Conservation (phyloP, 2,888 invertebrate species). For the Frankliniella intonsa region DNA sequence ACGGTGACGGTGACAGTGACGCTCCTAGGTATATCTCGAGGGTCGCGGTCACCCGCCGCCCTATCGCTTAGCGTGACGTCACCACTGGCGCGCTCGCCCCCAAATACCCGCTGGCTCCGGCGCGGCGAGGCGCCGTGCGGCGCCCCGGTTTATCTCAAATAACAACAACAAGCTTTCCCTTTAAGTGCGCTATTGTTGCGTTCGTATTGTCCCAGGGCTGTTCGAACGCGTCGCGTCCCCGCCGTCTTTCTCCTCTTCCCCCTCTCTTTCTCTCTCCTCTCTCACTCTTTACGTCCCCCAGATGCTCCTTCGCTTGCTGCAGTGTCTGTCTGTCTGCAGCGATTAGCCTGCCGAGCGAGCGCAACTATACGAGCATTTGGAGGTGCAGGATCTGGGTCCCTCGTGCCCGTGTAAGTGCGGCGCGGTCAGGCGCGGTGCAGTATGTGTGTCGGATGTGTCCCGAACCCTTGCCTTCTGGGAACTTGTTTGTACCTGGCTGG, state of each 20-base stretch:
- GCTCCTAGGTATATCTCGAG: too few relatives aligned
- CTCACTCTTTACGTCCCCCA: too few relatives aligned
- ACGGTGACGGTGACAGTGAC: too few relatives aligned
- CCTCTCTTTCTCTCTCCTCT: background rate
- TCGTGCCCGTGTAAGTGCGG: background rate
- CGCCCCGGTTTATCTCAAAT: background rate
- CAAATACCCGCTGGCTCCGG: background rate
- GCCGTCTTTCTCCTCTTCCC: background rate
- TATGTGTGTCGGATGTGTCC: conserved; percentile 16
- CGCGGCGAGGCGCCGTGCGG: background rate
- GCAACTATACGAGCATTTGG: background rate
- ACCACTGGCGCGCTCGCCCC: too few relatives aligned
- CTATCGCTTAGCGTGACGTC: too few relatives aligned
- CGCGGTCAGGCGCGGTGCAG: background rate
- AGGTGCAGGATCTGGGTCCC: conserved; percentile 12
- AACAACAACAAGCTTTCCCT: conserved; percentile 4
- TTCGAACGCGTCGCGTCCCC: background rate
- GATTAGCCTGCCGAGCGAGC: background rate
- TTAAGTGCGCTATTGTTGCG: conserved; percentile 21
- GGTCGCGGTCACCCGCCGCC: too few relatives aligned
- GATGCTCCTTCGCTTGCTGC: background rate
- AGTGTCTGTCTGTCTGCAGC: background rate
- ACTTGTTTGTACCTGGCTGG: background rate
- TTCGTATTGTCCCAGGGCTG: conserved; percentile 2
- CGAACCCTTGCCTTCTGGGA: conserved; percentile 16